phyloP scores from a whole-genome alignment of 2,797 vertebrate species.

The Karalla daura region DNA sequence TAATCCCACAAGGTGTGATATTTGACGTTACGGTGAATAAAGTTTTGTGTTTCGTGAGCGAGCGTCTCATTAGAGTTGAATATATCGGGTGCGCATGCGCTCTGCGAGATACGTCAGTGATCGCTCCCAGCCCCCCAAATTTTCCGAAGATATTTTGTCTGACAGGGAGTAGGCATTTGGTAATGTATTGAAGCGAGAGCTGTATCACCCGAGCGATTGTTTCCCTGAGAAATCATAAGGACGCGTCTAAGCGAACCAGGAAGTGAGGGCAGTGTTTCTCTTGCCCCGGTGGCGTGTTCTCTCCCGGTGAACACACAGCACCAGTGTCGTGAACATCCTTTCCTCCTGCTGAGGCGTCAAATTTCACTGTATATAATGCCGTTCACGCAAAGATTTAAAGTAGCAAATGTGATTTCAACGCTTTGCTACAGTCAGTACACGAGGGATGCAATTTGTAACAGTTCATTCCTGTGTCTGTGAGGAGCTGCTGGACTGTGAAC shows the following conservation, averaged over 20 bases:
- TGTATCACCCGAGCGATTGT: no score
- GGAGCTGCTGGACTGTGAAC: slow-evolving; percentile 65
- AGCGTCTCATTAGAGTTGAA: not conserved
- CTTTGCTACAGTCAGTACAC: not conserved
- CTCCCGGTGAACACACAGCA: slow-evolving; percentile 39
- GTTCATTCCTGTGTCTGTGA: slow-evolving; percentile 31
- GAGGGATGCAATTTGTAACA: not conserved
- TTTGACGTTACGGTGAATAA: no score
- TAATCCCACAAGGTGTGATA: rapidly evolving
- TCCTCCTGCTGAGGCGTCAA: slow-evolving; percentile 39
- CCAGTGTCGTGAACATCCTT: slow-evolving; percentile 60
- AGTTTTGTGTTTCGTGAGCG: not conserved
- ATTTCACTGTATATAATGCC: slow-evolving; percentile 42
- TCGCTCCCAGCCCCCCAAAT: no score
- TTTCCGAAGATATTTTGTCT: no score
- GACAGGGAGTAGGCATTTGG: no score
- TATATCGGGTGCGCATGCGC: no score
- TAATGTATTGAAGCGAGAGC: no score
- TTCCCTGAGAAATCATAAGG: no score
- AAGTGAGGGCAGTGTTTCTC: not conserved
- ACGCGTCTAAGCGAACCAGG: slow-evolving; percentile 38
- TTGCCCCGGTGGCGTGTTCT: slow-evolving; percentile 19
- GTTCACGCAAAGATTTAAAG: slow-evolving; percentile 26
- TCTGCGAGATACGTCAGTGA: no score
- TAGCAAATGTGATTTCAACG: slow-evolving; percentile 26